Conservation (phyloP, 2,113 vertebrate species). For the Chamaetylas fuelleborni region DNA sequence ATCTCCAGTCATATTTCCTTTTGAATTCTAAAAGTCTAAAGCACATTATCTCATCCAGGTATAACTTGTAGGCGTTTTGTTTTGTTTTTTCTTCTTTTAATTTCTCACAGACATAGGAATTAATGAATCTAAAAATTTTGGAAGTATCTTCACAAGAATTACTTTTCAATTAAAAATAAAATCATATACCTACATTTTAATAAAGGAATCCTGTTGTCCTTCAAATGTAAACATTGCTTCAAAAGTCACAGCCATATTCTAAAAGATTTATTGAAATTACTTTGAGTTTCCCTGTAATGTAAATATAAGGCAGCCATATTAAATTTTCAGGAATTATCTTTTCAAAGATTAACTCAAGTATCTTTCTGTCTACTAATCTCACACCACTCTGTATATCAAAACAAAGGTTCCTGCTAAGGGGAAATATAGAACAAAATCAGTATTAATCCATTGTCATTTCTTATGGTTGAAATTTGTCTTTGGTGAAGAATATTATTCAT, state of each 20-base stretch:
- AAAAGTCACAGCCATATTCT: conserved; percentile 45
- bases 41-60: background rate
- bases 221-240: conserved; percentile 57
- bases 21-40: background rate
- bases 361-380: background rate
- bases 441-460: background rate
- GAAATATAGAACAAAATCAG: background rate
- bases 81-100: background rate
- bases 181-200: conserved; percentile 18
- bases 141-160: conserved; percentile 33
- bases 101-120: background rate
- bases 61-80: background rate
- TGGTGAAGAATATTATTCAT: background rate
- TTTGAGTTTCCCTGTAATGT: conserved; percentile 44
- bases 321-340: conserved; percentile 50
- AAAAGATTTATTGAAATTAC: conserved; percentile 67
- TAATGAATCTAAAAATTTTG: conserved; percentile 22
- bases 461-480: background rate
- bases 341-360: conserved; percentile 34
- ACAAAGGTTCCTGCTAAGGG: background rate
- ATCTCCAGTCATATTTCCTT: background rate
- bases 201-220: conserved; percentile 16
- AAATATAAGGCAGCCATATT: conserved; percentile 53
- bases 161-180: conserved; percentile 45
- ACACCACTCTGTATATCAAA: background rate